These are phyloP conservation scores for Calyptommatus sinebrachiatus DNA, from an alignment of 2,113 vertebrate species.

Conservation along the genomic window DNA sequence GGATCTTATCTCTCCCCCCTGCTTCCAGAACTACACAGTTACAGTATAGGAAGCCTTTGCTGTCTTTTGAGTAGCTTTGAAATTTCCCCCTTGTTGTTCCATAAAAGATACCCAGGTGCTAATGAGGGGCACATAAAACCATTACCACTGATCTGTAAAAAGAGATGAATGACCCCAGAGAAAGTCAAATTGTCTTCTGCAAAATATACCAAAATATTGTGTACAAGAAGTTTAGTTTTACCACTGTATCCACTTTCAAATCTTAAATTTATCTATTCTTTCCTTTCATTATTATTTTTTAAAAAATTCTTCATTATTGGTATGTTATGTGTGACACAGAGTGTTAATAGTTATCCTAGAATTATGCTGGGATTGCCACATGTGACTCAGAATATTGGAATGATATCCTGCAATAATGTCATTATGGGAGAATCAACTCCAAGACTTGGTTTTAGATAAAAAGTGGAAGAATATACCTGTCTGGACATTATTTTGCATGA, in stretches of 20 bases:
- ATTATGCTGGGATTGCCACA: too few species aligned
- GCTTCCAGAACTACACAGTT: neutral
- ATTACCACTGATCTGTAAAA: neutral
- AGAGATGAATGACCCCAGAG: neutral
- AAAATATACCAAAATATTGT: neutral
- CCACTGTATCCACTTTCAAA: neutral
- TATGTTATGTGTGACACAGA: too few species aligned
- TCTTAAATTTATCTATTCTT: neutral
- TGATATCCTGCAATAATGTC: too few species aligned
- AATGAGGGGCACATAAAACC: conserved; percentile 12
- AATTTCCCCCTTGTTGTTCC: neutral
- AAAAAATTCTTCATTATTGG: neutral
- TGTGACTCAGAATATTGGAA: too few species aligned
- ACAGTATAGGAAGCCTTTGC: conserved; percentile 21
- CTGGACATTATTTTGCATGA: too few species aligned
- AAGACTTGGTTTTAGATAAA: too few species aligned
- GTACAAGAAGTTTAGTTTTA: conserved; percentile 21
- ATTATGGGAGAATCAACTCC: too few species aligned
- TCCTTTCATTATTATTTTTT: neutral
- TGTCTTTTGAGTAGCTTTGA: conserved; percentile 1
- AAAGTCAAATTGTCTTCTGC: neutral
- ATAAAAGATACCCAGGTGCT: conserved; percentile 4
- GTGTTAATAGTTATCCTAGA: neutral
- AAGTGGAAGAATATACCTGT: too few species aligned
- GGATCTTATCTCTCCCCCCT: neutral